Conservation (phyloP, 2,113 vertebrate genomes). For the Myrmecophaga tridactyla region DNA sequence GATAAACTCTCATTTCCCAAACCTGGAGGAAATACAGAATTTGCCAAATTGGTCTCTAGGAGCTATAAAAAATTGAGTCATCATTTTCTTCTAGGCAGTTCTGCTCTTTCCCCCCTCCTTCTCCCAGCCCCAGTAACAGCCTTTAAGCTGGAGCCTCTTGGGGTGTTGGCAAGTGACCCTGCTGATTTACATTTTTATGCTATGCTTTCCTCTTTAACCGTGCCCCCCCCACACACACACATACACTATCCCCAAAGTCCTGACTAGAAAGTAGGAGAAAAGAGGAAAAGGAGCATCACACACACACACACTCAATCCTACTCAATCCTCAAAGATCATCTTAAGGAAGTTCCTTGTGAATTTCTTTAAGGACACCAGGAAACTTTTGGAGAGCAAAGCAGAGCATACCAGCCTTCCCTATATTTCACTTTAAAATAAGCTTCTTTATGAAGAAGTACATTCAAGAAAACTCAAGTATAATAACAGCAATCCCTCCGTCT, state of each 20-base stretch:
- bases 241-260: neutral
- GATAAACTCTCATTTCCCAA: constrained; percentile 59
- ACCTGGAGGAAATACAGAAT: constrained; percentile 57
- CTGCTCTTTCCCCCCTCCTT: neutral
- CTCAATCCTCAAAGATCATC: neutral
- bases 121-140: constrained; percentile 3
- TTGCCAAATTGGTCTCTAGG: too few species aligned
- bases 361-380: neutral
- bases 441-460: neutral
- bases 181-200: constrained; percentile 62
- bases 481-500: neutral
- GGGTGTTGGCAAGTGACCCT: constrained; percentile 28
- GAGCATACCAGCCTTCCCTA: neutral
- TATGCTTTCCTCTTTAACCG: constrained; percentile 22
- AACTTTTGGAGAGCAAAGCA: neutral
- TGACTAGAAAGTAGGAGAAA: neutral
- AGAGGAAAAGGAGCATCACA: neutral
- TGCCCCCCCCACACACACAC: neutral
- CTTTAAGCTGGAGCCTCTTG: constrained; percentile 42
- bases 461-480: neutral
- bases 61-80: constrained; percentile 58
- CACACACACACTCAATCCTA: neutral
- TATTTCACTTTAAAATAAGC: neutral
- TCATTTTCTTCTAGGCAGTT: neutral
- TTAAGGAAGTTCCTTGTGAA: neutral